A percentile compares a stretch with the other conserved stretches of the same genome.
Conservation (phyloP, 2,797 vertebrate genomes). For the Sylvia borin region DNA sequence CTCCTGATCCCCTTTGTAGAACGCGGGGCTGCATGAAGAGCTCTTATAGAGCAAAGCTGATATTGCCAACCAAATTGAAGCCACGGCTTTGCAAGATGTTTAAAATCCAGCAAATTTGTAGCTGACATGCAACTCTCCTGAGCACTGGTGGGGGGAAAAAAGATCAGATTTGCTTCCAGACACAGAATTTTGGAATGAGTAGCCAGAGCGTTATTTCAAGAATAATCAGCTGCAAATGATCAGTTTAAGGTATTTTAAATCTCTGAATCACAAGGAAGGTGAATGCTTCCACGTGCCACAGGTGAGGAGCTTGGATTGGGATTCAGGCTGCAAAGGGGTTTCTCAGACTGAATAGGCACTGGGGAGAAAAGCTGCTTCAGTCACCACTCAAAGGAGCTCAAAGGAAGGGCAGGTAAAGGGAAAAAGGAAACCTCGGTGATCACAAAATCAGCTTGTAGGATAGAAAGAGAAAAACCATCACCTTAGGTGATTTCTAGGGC, state of each 20-base stretch:
- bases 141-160: background rate
- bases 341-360: background rate
- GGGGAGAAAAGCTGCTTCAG: background rate
- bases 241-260: background rate
- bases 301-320: background rate
- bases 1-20: background rate
- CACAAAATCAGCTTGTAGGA: background rate
- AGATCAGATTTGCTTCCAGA: background rate
- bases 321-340: background rate
- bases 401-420: background rate
- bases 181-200: background rate
- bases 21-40: background rate
- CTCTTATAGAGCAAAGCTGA: background rate
- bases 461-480: background rate
- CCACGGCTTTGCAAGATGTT: background rate
- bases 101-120: constrained; percentile 24
- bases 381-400: background rate
- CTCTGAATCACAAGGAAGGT: background rate
- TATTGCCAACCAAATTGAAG: constrained; percentile 2
- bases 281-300: background rate
- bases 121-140: background rate
- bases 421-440: background rate
- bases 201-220: background rate
- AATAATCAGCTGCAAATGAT: background rate
- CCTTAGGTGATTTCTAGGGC: background rate